Conservation (phyloP, 2,113 vertebrate genomes). For the Chamaetylas fuelleborni region DNA sequence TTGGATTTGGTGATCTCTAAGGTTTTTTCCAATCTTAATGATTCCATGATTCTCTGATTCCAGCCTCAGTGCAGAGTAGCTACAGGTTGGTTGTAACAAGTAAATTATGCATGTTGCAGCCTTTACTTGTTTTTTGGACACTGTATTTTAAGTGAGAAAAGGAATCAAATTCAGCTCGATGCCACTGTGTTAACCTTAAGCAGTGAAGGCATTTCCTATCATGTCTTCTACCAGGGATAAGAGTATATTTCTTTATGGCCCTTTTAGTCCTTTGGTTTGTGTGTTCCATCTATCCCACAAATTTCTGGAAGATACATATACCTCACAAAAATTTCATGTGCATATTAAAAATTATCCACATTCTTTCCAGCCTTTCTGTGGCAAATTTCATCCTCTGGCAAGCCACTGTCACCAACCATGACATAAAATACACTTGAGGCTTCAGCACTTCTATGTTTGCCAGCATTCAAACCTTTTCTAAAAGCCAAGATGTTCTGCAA, state of each 20-base stretch:
- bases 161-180: neutral
- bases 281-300: neutral
- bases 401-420: neutral
- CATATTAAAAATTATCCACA: neutral
- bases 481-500: neutral
- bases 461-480: neutral
- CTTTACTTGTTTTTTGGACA: neutral
- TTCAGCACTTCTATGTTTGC: neutral
- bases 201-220: neutral
- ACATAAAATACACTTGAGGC: constrained; percentile 11
- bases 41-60: neutral
- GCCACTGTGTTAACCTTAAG: neutral
- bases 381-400: neutral
- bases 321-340: neutral
- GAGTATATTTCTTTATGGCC: neutral
- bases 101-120: neutral
- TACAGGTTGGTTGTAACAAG: neutral
- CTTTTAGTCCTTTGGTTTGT: neutral
- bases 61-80: neutral
- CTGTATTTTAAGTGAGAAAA: neutral
- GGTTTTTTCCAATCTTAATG: neutral
- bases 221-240: neutral
- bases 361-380: neutral
- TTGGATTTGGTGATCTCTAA: neutral
- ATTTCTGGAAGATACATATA: neutral